These are phyloP conservation scores for Pseudolaguvia tuberculata DNA, from an alignment of 2,113 vertebrate species.

Conservation along the genomic window DNA sequence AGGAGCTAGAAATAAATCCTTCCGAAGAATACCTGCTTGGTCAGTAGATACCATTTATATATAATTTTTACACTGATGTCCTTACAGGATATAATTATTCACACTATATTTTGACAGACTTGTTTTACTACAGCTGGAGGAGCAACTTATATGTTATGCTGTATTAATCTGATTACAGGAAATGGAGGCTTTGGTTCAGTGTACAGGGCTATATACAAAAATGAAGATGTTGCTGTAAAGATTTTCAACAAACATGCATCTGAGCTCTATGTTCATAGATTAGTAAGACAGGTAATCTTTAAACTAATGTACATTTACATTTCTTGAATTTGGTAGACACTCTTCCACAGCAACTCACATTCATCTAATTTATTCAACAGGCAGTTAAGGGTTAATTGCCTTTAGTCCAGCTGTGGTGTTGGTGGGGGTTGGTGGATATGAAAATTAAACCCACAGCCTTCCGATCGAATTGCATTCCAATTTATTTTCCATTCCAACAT, in stretches of 20 bases:
- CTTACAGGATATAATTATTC: not conserved
- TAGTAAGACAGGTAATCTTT: slow-evolving; percentile 84
- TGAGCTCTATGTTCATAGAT: slow-evolving; percentile 72
- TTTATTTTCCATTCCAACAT: no score
- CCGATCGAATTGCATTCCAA: no score
- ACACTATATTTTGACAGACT: not conserved
- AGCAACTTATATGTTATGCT: not conserved
- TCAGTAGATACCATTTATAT: slow-evolving; percentile 50
- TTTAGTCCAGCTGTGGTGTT: no score
- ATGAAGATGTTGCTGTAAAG: slow-evolving; percentile 93
- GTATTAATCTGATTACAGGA: slow-evolving; percentile 62
- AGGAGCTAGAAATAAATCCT: slow-evolving; percentile 80
- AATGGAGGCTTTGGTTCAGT: slow-evolving; percentile 96
- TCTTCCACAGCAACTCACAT: no score
- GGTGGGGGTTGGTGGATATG: no score
- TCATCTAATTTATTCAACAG: no score
- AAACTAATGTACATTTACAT: no score
- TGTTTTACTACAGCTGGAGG: not conserved
- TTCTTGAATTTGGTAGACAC: no score
- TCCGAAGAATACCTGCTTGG: slow-evolving; percentile 83
- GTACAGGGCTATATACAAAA: slow-evolving; percentile 83
- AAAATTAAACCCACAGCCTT: no score
- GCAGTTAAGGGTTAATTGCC: no score
- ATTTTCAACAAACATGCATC: slow-evolving; percentile 95
- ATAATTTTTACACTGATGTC: no score